Evolutionary conservation across 2,888 invertebrate genomes (phyloP), one percentile per base, ranked within the genome.

Genomic region (Eristalinus sepulchralis): DNA sequence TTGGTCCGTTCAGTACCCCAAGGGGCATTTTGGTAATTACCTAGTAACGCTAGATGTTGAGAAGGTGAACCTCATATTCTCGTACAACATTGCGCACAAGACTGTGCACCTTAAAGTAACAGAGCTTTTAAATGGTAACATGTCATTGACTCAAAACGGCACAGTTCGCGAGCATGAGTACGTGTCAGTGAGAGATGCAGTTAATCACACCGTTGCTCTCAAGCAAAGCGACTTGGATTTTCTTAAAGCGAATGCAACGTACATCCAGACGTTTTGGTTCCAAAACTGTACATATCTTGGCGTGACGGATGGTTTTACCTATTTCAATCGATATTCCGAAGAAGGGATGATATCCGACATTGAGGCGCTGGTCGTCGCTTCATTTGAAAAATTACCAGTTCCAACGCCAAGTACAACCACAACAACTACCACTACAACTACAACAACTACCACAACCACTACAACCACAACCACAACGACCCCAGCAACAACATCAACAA

Each of bases 281-380:
- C 94, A 96, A 83, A 96, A 97, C 91, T 97, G 97, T 90, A 92
- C 93, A 70, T 95, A 95, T 89, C 93, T 95, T 70, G 96, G 96
- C 47, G 93, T 94, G 85, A 95, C 95, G 0, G 93, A 93, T 71
- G 94, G 95, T 89, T 94, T 95, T 59, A 92, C 93, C 10, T 94
- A 96, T 86, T 92, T 93, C 68, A 94, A 94, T 89, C 95, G 95
- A 83, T 97, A 96, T 90, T 93, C 94, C 0, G 93, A 94, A 89
- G 93, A 94, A 4, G 95, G 95, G 91, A 91, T 93, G 77, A 92
- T 93, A 39, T 95, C 96, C 90, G 92, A 93, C 39, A 92, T 97
- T 64, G 96, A 96, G 91, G 96, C 95, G 0, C 91, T 97, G 83
- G 94, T 97, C 34, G 94, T 96, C 64, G 96, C 95, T 4, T 95